Percentiles rank a stretch among this genome's conserved stretches.
Evolutionary conservation across 2,797 vertebrate genomes (phyloP).

Genomic region (Taeniopygia guttata): DNA sequence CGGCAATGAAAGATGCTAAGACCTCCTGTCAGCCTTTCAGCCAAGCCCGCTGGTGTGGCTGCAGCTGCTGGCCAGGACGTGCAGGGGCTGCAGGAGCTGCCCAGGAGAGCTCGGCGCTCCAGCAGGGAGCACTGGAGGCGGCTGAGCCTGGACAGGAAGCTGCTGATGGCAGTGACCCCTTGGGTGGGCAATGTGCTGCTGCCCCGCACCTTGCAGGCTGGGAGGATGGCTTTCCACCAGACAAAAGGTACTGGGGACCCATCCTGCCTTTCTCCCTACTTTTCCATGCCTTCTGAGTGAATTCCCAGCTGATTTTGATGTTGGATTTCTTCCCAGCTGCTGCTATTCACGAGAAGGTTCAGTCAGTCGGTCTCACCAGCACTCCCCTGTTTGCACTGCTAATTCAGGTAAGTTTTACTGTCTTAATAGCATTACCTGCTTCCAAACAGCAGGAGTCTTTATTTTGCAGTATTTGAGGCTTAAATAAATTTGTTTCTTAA

Average conservation of each 20-base stretch:
- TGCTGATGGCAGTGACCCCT: conserved; percentile 79
- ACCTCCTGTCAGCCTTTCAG: background rate
- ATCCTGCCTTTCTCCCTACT: background rate
- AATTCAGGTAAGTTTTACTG: conserved; percentile 73
- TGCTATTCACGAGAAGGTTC: conserved; percentile 55
- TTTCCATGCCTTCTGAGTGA: background rate
- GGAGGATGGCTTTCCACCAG: background rate
- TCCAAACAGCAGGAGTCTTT: background rate
- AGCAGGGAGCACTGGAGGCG: background rate
- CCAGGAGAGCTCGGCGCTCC: background rate
- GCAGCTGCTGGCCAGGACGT: background rate
- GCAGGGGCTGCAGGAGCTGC: background rate
- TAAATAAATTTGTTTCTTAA: background rate
- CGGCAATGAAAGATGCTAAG: background rate
- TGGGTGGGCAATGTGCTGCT: conserved; percentile 86
- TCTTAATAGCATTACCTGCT: background rate
- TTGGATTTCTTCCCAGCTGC: conserved; percentile 53
- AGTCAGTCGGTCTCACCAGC: conserved; percentile 57
- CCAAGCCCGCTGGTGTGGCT: background rate
- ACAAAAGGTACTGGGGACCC: conserved; percentile 48
- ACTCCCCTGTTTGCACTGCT: conserved; percentile 82
- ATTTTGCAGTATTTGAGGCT: background rate
- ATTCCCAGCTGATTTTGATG: background rate
- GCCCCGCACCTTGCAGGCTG: background rate
- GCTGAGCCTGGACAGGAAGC: conserved; percentile 59